Evolutionary conservation across 2,888 invertebrate species (phyloP), one percentile per base, ranked within the genome.

Genomic region (Acanthosepion esculentum): DNA sequence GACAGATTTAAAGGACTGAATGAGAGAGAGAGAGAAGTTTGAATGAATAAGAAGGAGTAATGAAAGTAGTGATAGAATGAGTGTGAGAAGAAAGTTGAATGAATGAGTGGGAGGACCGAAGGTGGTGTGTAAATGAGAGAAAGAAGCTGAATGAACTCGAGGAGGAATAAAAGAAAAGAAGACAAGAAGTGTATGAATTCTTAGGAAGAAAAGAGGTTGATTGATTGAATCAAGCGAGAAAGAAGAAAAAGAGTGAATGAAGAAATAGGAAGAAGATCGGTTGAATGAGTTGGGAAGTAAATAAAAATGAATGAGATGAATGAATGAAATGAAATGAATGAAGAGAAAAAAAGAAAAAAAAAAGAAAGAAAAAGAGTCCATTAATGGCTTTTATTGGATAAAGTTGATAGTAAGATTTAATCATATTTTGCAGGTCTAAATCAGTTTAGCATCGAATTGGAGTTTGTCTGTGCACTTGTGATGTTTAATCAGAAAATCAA

Each of bases 301-400:
- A n/a, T n/a, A 15, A 78, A 78, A n/a, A 78, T 33, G 78, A 64
- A 64, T 64, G 23, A 64, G 23, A 26, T 64, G 5, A 64, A 64
- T 23, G 26, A 78, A 78, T 78, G n/a, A 78, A 15, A 15, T 15
- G 18, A 78, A 78, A n/a, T n/a, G n/a, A n/a, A n/a, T n/a, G n/a
- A n/a, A n/a, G n/a, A n/a, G n/a, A n/a, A n/a, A n/a, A n/a, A n/a
- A n/a, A n/a, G n/a, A n/a, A 78, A 6, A 12, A 2, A 15, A 8
- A n/a, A 18, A 18, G 3, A 12, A n/a, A 15, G 10, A 10, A n/a
- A 4, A 78, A n/a, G n/a, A n/a, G 5, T n/a, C 10, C 78, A 78
- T 78, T 78, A 78, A 78, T 78, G n/a, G n/a, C n/a, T 78, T 78
- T 78, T 78, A 78, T 78, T 78, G n/a, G n/a, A 78, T 78, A 78